Percentiles rank a stretch among this genome's conserved stretches.
Evolutionary conservation across 2,797 vertebrate species (phyloP).

Genomic region (Sciurus vulgaris): DNA sequence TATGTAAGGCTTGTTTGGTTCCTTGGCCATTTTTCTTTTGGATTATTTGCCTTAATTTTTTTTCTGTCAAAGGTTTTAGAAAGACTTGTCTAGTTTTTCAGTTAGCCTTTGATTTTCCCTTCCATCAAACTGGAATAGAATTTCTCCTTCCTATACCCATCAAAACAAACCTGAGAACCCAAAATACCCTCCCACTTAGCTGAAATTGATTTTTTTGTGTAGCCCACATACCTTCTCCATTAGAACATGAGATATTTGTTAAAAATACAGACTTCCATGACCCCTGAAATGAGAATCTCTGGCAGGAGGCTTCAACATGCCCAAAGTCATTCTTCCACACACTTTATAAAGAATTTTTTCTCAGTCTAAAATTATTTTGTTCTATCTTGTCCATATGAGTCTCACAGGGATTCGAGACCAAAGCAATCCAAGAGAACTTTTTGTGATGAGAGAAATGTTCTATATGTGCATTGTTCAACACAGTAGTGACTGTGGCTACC

Average conservation of each 20-base stretch:
- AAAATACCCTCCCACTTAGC: not conserved
- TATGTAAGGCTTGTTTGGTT: conserved; percentile 21
- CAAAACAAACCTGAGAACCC: conserved; percentile 9
- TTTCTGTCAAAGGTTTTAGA: conserved; percentile 11
- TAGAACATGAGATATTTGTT: not conserved
- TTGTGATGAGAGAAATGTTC: not conserved
- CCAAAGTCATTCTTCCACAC: not conserved
- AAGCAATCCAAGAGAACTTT: not conserved
- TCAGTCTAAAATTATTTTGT: conserved; percentile 18
- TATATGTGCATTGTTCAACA: not conserved
- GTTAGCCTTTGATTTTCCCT: conserved; percentile 13
- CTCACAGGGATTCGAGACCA: not conserved
- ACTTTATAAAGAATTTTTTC: not conserved
- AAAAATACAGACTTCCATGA: not conserved
- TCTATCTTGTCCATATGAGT: not conserved
- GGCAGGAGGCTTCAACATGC: not conserved
- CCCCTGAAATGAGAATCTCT: conserved; percentile 16
- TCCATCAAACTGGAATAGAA: not conserved
- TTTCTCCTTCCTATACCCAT: not conserved
- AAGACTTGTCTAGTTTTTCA: not conserved
- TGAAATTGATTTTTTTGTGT: conserved; percentile 6
- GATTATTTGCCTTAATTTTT: not conserved
- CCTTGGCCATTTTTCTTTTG: conserved; percentile 9
- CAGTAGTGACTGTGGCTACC: not conserved
- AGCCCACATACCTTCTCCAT: not conserved